Base-by-base conservation (phyloP, 2,888 invertebrate genomes). In the Catonia carolina region DNA sequence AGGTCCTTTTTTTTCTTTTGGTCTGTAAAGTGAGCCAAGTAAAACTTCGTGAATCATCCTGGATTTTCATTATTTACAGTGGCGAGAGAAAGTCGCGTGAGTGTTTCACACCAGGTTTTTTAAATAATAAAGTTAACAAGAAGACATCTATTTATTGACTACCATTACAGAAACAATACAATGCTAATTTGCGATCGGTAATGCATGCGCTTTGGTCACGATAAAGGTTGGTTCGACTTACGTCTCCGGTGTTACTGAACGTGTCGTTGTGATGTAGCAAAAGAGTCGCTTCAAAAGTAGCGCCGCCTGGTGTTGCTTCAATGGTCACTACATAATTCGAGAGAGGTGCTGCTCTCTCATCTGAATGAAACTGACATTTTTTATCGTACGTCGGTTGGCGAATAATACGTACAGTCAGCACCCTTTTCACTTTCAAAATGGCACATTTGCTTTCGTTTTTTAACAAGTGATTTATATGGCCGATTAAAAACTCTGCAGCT, bases 121-220 rank as follows among this genome's bases (percentile, higher is more conserved):
- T n/a, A n/a, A n/a, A n/a, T n/a, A n/a, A n/a, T n/a, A n/a, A n/a
- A n/a, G n/a, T n/a, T n/a, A n/a, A n/a, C n/a, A n/a, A n/a, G n/a
- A n/a, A n/a, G n/a, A n/a, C n/a, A n/a, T n/a, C n/a, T n/a, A n/a
- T n/a, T n/a, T n/a, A n/a, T n/a, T n/a, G n/a, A n/a, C n/a, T n/a
- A n/a, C n/a, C n/a, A n/a, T n/a, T 27, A 67, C 89, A 89, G 70
- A 80, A 89, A 73, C 89, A 89, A 69, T 87, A 89, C 59, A 89
- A 76, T 69, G 88, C 86, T 60, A 89, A 75, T 64, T 82, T 79
- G 67, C 82, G 84, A 67, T 89, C 82, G 60, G 84, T 79, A 48
- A 89, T 78, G 69, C 90, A 90, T 64, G 76, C 78, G 72, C 88
- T 88, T 71, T 89, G 89, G 52, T 81, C 78, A 14, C 88, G 87